Evolutionary conservation across 1,140 invertebrate genomes (phyloP), one percentile per base, ranked within the genome.

Genomic region (Heterodera carotae): DNA sequence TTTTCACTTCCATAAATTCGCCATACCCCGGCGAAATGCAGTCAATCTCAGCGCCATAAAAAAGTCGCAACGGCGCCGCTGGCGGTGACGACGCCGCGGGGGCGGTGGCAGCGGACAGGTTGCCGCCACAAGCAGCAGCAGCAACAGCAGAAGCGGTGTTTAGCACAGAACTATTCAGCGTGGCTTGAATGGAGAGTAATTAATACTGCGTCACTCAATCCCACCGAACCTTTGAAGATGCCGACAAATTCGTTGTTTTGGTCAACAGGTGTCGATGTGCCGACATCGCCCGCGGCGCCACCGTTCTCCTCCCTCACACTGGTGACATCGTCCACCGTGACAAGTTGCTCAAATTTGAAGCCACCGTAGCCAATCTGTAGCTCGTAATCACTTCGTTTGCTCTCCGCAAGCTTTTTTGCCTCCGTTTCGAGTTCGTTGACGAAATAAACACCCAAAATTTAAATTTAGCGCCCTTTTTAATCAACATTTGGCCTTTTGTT

Each of bases 31-130:
- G 60, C 64, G 68, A 31, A n/a, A 75, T 75, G 60, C 74, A 75
- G 59, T 75, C 74, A 53, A 68, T 69, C 31, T 75, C 74, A 15
- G 74, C 74, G 22, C 60, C 74, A 43, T 75, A 75, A 22, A 74
- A 74, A 39, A 74, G 36, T 1, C 71, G 71, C 27, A 74, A 22
- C 34, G 33, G n/a, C 48, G 48, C 5, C 48, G 48, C 12, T 12
- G 12, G 6, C 39, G 39, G 39, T 12, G 39, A 6, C 39, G 48
- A 22, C 48, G 48, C 12, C 39, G 12, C 39, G 39, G 39, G 6
- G 12, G 6, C 39, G 39, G 39, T 12, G 39, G 6, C 39, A 43
- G 6, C 36, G 36, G 4, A 6, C 10, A 6, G 36, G 10, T 39
- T 10, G 4, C 36, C 36, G 10, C 36, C 39, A 22, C 48, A 5